A percentile compares a stretch with the other conserved stretches of the same genome.
phyloP scores from a whole-genome alignment of 1,140 invertebrate genomes.

The Littorina saxatilis region DNA sequence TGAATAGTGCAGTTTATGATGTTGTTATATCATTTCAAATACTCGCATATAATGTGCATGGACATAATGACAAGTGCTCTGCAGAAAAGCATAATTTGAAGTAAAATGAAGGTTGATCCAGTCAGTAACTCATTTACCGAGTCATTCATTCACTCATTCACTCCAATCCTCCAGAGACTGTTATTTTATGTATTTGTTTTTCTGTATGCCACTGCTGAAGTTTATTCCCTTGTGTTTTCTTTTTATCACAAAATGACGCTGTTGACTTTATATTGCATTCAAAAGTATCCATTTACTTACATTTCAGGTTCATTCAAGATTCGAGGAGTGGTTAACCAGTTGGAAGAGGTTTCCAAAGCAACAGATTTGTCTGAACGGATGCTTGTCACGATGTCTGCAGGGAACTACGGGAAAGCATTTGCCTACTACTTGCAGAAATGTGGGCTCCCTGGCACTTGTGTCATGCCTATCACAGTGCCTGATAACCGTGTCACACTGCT shows the following conservation, averaged over 20 bases:
- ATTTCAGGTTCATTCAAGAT: conserved; percentile 70
- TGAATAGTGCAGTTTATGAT: too few relatives aligned
- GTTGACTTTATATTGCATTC: background rate
- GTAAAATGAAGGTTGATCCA: too few relatives aligned
- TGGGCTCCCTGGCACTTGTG: conserved; percentile 55
- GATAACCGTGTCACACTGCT: conserved; percentile 61
- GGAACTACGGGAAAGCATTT: conserved; percentile 73
- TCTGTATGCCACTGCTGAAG: background rate
- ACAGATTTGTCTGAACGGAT: conserved; percentile 32
- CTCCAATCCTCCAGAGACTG: background rate
- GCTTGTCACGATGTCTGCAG: conserved; percentile 69
- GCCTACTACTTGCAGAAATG: conserved; percentile 56
- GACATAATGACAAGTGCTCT: too few relatives aligned
- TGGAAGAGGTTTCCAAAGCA: conserved; percentile 36
- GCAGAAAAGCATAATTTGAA: too few relatives aligned
- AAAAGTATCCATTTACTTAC: background rate
- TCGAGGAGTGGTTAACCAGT: conserved; percentile 66
- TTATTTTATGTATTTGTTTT: background rate
- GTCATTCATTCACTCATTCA: background rate
- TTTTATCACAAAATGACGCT: background rate
- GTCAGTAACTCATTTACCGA: conserved; percentile 53
- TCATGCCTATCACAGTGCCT: conserved; percentile 69
- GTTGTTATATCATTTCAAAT: too few relatives aligned
- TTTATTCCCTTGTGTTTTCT: background rate
- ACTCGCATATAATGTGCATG: too few relatives aligned